Evolutionary conservation across 2,113 vertebrate species (phyloP).

Genomic region (Gymnobelideus leadbeateri): DNA sequence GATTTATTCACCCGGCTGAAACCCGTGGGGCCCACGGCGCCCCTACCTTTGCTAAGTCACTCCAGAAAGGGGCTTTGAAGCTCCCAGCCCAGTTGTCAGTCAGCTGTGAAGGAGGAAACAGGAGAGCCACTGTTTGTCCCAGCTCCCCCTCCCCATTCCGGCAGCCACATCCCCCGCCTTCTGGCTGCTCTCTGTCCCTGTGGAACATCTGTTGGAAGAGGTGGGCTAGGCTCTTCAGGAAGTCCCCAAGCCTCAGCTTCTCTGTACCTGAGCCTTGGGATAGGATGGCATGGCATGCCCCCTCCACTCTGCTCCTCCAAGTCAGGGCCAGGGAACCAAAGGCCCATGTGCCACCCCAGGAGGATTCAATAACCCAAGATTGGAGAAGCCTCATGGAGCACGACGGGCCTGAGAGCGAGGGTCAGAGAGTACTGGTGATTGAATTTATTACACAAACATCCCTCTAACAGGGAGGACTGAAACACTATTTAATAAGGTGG

Average conservation of each 20-base stretch:
- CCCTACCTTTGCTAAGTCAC: constrained; percentile 81
- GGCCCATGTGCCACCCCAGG: not conserved
- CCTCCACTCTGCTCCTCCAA: not conserved
- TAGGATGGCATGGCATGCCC: not conserved
- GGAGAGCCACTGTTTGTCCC: constrained; percentile 80
- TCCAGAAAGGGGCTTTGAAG: constrained; percentile 65
- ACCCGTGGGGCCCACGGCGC: constrained; percentile 80
- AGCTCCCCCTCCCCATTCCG: not conserved
- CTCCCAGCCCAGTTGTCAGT: constrained; percentile 74
- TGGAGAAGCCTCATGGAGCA: not conserved
- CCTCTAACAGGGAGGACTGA: not conserved
- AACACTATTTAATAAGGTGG: constrained; percentile 30
- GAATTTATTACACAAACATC: not conserved
- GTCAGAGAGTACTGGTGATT: not conserved
- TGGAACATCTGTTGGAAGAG: constrained; percentile 41
- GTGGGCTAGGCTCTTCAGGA: not conserved
- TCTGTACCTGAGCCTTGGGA: too few relatives aligned
- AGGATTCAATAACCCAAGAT: not conserved
- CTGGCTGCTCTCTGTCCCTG: constrained; percentile 13
- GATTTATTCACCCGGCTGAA: constrained; percentile 87
- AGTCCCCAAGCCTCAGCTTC: not conserved
- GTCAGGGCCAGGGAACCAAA: not conserved
- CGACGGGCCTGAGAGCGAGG: not conserved
- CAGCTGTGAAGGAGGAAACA: constrained; percentile 81
- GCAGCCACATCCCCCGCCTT: not conserved